Base-by-base conservation (phyloP, 2,888 invertebrate genomes). In the Coecobrya sp. region DNA sequence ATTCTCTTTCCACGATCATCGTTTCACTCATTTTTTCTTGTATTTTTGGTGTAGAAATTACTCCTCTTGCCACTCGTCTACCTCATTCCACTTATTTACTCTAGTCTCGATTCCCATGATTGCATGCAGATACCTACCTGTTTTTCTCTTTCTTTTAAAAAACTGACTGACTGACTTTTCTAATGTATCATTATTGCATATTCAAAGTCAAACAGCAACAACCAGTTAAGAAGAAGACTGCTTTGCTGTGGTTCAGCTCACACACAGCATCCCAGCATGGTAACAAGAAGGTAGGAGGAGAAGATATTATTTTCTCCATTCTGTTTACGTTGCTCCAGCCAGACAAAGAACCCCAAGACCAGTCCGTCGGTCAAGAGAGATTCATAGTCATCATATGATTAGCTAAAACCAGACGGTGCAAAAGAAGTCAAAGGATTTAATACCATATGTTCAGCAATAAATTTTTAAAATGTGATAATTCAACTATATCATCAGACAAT, bases 381-480 rank as follows among this genome's bases (percentile, higher is more conserved):
- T 59, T 62, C 82, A 42, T n/a, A 79, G 59, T 36, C 49, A 45
- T 30, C 81, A 30, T 11, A 65, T 86, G 76, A 81, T 88, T 11
- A 88, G 22, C 22, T 73, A 36, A 65, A 7, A 76, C 19, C 55
- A 55, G 36, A 68, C 68, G 36, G 27, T 65, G 82, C 70, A 70
- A 81, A 79, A 49, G 68, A 42, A 59, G 79, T 79, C 11, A 27
- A n/a, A 19, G 19, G 73, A 45, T 25, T 19, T 19, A 36, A 89
- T 59, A 73, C 62, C 85, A 52, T 86, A 86, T 81, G 86, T 55
- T 59, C n/a, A 76, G 52, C 65, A 91, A 86, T 90, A 90, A 90
- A 90, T 90, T 81, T 81, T 84, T 59, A 90, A 76, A 89, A 86
- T 76, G 85, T 90, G 90, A 90, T 90, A 85, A 90, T 82, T 90